phyloP scores from a whole-genome alignment of 2,888 invertebrate species.

The Aphodius granarius region DNA sequence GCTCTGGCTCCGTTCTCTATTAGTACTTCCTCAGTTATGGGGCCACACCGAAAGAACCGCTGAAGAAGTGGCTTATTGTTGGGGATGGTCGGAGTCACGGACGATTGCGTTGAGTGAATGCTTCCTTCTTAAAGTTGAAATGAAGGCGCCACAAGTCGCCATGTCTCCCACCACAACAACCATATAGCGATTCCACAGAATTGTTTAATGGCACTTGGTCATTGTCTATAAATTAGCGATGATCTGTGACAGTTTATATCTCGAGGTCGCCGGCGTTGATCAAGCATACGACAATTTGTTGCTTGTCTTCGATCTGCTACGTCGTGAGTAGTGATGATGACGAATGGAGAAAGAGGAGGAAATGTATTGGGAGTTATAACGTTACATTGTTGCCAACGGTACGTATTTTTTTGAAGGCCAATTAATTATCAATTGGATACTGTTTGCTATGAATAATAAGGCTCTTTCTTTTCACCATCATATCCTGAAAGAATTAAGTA shows the following conservation, averaged over 20 bases:
- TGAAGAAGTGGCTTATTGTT: neutral
- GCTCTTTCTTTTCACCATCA: neutral
- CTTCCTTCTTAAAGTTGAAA: conserved; percentile 6
- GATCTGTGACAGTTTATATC: conserved; percentile 1
- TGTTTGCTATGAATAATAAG: neutral
- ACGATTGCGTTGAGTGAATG: conserved; percentile 4
- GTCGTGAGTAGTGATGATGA: neutral
- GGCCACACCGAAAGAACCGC: neutral
- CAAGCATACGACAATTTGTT: neutral
- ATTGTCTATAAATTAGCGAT: conserved; percentile 1
- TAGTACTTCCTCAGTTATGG: neutral
- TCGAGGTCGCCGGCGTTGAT: neutral
- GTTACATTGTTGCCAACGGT: neutral
- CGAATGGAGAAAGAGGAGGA: neutral
- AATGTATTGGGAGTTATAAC: neutral
- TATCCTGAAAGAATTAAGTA: neutral
- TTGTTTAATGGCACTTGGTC: conserved; percentile 6
- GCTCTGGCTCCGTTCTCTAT: neutral
- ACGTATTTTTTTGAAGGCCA: neutral
- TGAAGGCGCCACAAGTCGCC: conserved; percentile 1
- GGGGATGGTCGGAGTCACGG: conserved; percentile 1
- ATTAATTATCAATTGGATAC: neutral
- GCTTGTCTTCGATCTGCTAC: neutral
- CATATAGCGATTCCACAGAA: neutral
- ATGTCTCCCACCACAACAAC: neutral